Base-by-base conservation (phyloP, 2,113 vertebrate genomes). In the Antigone vipio region DNA sequence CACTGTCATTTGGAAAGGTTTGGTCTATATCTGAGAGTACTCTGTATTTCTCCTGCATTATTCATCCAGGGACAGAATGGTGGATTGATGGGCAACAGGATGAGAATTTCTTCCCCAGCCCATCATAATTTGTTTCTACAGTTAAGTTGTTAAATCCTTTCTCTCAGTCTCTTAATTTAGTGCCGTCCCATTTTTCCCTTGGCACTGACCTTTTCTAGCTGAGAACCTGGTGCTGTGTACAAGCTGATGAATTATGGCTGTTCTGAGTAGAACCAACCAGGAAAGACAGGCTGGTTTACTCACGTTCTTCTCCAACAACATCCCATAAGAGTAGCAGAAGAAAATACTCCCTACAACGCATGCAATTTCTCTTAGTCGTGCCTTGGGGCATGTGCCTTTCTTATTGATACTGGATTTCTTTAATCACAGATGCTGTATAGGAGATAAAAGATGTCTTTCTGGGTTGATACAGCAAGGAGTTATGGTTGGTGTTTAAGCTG, bases 131-230 rank as follows among this genome's bases (percentile, higher is more conserved):
- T 75, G 56, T 89, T 94, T 90, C 34, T 26, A 53, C 66, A 89
- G 45, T 34, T 82, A 29, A 50, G 14, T 35, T 44, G 42, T 88
- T 89, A 91, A 95, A 79, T 86, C 56, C 81, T 81, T 75, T 77
- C 63, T 89, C 83, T 92, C 69, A 35, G 53, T 16, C 56, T 93
- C 49, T 90, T 91, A 92, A 68, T 86, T 95, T 73, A 74, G 44
- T 64, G 34, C 58, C 45, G 7, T 83, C 19, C 63, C 21, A 85
- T 87, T 96, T 97, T 89, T 86, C 81, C 83, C 75, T 94, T 30
- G 42, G 34, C 30, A 10, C 34, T 96, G 93, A 96, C 85, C 91
- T 98, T 97, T 97, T 84, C 88, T 87, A 91, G 72, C 68, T 75
- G 68, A 59, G 55, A 94, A 72, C 21, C 50, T 76, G 47, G 23